phyloP scores from a whole-genome alignment of 2,113 vertebrate genomes.

The Marmota flaviventris region DNA sequence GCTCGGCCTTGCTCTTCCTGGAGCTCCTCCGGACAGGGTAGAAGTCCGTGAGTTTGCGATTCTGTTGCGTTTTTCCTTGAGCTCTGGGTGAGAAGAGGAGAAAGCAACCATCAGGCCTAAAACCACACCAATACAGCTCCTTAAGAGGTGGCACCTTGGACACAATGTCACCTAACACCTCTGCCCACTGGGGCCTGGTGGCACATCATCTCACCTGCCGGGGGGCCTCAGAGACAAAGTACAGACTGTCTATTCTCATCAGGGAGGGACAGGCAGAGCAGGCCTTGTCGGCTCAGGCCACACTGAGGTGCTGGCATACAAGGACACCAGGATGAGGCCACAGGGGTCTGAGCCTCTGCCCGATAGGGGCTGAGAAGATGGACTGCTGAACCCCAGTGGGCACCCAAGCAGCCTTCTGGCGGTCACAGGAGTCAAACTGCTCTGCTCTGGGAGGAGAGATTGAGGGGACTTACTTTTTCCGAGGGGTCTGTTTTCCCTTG shows the following conservation, averaged over 20 bases:
- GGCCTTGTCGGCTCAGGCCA: neutral
- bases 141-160: neutral
- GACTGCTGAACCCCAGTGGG: rapidly evolving
- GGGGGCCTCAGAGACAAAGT: neutral
- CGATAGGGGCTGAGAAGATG: neutral
- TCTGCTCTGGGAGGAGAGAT: rapidly evolving
- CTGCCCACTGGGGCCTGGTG: neutral
- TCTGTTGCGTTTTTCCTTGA: constrained; percentile 90
- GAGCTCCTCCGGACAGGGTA: constrained; percentile 95
- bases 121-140: neutral
- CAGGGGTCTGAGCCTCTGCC: neutral
- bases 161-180: neutral
- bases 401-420: neutral
- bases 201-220: neutral
- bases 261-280: neutral
- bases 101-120: rapidly evolving
- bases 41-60: constrained; percentile 97
- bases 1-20: constrained; percentile 94
- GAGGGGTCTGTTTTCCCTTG: constrained; percentile 87
- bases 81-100: constrained; percentile 84
- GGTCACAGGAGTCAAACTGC: neutral
- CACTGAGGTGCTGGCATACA: neutral
- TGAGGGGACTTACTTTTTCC: constrained; percentile 90
- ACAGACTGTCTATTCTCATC: neutral
- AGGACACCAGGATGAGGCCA: neutral